Evolutionary conservation across 2,888 invertebrate genomes (phyloP), one percentile per base, ranked within the genome.

Genomic region (Drosophila siamana): DNA sequence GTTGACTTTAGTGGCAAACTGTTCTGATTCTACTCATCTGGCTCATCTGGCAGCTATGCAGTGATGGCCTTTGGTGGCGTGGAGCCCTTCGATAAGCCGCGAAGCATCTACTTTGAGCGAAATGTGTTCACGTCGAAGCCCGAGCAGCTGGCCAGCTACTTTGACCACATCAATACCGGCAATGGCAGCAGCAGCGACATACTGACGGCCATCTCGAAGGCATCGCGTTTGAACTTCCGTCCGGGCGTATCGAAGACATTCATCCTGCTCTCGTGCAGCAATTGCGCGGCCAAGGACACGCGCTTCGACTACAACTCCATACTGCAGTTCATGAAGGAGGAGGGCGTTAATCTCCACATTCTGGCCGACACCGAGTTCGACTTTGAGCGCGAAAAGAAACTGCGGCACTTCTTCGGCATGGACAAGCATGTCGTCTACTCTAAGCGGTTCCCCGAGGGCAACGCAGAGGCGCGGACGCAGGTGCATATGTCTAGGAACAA

Each of bases 221-320:
- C 96, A 13, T 94, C 95, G 0, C 93, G 94, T 66, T 93, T 97
- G 47, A 94, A 95, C 64, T 97, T 96, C 93, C 94, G 98, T 30
- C 94, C 97, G 1, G 98, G 96, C 0, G 97, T 96, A 22, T 95
- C 97, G 0, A 96, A 97, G 90, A 96, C 95, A 2, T 95, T 98
- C 73, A 93, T 98, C 67, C 93, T 98, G 41, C 90, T 98, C 88
- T 96, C 97, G 0, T 98, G 98, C 92, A 94, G 95, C 9, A 94
- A 94, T 55, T 98, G 98, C 91, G 94, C 95, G 72, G 93, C 94
- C 4, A 91, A 92, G 40, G 93, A 94, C 77, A 96, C 96, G 95
- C 94, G 96, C 95, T 92, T 96, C 91, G 97, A 97, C 91, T 97
- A 97, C 90, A 95, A 96, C 2, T 96, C 96, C 24, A 94, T 97